phyloP scores from a whole-genome alignment of 2,888 invertebrate species.

The Trilocha varians region DNA sequence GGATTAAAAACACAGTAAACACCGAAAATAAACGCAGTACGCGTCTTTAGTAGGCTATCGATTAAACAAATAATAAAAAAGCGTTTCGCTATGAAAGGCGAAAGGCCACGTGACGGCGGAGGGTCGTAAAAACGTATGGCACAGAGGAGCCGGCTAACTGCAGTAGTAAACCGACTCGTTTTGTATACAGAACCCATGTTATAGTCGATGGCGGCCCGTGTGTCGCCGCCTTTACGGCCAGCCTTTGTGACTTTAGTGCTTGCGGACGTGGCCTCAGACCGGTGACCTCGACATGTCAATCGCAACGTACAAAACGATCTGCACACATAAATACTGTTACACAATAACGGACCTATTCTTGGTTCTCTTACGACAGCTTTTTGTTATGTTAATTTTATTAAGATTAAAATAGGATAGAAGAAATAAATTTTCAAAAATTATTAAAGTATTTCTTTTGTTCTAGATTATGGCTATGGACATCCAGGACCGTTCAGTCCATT shows the following conservation, averaged over 20 bases:
- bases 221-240: conserved; percentile 66
- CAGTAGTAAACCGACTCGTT: conserved; percentile 65
- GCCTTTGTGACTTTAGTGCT: conserved; percentile 58
- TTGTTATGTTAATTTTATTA: too few species aligned
- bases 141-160: conserved; percentile 67
- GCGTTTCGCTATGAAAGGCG: conserved; percentile 66
- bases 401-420: too few species aligned
- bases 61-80: conserved; percentile 73
- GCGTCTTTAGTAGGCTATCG: conserved; percentile 65
- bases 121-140: conserved; percentile 69
- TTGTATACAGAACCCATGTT: conserved; percentile 68
- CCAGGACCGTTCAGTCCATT: conserved; percentile 85
- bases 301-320: conserved; percentile 27
- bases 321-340: conserved; percentile 12
- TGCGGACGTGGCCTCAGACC: conserved; percentile 47
- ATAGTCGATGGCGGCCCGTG: conserved; percentile 53
- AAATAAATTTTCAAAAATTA: neutral
- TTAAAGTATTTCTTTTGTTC: conserved; percentile 30
- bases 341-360: neutral
- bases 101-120: conserved; percentile 62
- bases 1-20: conserved; percentile 59
- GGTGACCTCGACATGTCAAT: conserved; percentile 30
- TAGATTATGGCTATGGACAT: conserved; percentile 87
- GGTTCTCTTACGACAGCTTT: neutral
- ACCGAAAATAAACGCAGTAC: conserved; percentile 53